phyloP scores from a whole-genome alignment of 2,113 vertebrate genomes.

The Carollia perspicillata region DNA sequence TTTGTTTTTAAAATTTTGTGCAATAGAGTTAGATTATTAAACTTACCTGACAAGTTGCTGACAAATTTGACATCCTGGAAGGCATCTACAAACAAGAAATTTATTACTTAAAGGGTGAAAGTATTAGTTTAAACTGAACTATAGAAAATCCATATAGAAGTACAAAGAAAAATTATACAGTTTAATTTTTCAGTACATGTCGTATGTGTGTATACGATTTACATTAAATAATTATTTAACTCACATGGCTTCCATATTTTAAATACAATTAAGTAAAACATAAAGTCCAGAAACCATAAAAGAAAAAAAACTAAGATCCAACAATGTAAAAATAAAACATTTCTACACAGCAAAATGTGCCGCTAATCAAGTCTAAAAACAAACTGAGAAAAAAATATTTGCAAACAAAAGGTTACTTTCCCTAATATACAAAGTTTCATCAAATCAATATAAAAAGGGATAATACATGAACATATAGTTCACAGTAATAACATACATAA shows the following conservation, averaged over 20 bases:
- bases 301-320: background rate
- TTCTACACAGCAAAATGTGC: background rate
- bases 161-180: slow-evolving; percentile 16
- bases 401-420: background rate
- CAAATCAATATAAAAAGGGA: background rate
- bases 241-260: slow-evolving; percentile 15
- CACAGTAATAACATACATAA: background rate
- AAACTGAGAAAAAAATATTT: background rate
- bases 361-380: background rate
- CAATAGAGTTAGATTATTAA: background rate
- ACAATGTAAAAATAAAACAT: background rate
- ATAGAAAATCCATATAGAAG: background rate
- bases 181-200: background rate
- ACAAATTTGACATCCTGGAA: slow-evolving; percentile 99
- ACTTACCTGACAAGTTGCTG: slow-evolving; percentile 97
- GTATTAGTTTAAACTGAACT: background rate
- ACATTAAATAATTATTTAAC: background rate
- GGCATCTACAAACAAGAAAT: slow-evolving; percentile 88
- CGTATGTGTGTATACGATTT: background rate
- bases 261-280: slow-evolving; percentile 2
- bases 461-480: background rate
- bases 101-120: background rate
- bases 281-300: slow-evolving; percentile 16
- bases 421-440: background rate
- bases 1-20: slow-evolving; percentile 42